Conservation (phyloP, 37 sponge, comb jelly and placozoan genomes). For the Beroe forskalii region DNA sequence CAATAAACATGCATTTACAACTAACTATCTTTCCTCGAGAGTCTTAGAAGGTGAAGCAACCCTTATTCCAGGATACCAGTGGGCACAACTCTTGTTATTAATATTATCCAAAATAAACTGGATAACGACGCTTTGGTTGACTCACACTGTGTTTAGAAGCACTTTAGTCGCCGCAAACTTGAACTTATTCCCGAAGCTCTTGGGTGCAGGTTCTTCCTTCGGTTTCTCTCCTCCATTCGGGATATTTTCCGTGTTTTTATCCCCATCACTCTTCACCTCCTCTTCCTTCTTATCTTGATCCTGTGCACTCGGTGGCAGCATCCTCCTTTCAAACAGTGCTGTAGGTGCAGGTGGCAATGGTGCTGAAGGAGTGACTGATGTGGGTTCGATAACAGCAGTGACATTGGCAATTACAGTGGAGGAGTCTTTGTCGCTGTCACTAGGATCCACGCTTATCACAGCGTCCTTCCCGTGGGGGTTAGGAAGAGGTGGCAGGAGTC, state of each 20-base stretch:
- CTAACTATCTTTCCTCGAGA: no score
- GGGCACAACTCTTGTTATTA: no score
- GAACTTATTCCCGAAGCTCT: neutral
- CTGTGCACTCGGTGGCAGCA: neutral
- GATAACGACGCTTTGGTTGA: no score
- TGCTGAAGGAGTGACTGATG: neutral
- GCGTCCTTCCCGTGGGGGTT: neutral
- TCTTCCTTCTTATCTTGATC: neutral
- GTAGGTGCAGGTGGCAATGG: neutral
- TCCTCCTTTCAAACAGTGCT: neutral
- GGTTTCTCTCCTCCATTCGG: neutral
- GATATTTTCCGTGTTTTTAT: neutral
- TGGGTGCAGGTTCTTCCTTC: neutral
- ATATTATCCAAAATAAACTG: no score
- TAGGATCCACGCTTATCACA: neutral
- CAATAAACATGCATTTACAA: no score
- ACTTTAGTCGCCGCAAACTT: slow-evolving; percentile 34
- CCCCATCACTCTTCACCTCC: neutral
- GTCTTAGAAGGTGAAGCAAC: no score
- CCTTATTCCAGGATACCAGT: no score
- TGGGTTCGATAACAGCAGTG: neutral
- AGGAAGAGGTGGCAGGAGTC: neutral
- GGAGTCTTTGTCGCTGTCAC: neutral
- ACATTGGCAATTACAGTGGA: neutral
- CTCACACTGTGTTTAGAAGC: slow-evolving; percentile 23